These are phyloP conservation scores for Regulus satrapa DNA, from an alignment of 2,113 vertebrate genomes.

Conservation along the genomic window DNA sequence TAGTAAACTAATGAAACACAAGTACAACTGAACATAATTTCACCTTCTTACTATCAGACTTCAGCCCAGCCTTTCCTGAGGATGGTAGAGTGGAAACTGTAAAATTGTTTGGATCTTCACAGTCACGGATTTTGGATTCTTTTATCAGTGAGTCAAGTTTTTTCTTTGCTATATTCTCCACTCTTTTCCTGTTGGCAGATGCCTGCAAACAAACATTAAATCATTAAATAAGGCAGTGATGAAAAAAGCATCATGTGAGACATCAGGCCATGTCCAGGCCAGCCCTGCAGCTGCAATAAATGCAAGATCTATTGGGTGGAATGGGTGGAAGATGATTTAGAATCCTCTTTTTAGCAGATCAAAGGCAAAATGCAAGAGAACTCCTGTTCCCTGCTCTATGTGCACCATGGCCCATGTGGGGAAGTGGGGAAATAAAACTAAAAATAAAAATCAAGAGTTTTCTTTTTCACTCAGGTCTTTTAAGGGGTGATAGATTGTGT, in stretches of 20 bases:
- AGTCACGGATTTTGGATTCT: slow-evolving; percentile 92
- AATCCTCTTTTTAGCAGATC: not conserved
- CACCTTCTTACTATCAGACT: slow-evolving; percentile 71
- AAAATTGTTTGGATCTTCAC: slow-evolving; percentile 90
- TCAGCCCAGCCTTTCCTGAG: slow-evolving; percentile 67
- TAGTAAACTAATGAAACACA: not conserved
- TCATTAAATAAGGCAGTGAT: not conserved
- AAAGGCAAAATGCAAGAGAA: not conserved
- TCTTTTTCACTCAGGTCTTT: not conserved
- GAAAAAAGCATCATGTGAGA: not conserved
- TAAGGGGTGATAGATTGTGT: not conserved
- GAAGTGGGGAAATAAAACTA: not conserved
- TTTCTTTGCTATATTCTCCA: slow-evolving; percentile 93
- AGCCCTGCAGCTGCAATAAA: not conserved
- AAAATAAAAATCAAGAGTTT: not conserved
- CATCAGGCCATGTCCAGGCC: not conserved
- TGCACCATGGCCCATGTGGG: not conserved
- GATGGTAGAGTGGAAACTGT: slow-evolving; percentile 78
- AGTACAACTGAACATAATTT: not conserved
- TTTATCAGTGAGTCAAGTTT: slow-evolving; percentile 94
- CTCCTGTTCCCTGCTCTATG: not conserved
- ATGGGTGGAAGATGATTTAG: not conserved
- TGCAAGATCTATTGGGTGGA: not conserved
- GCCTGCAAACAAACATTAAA: slow-evolving; percentile 72
- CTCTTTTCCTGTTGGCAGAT: slow-evolving; percentile 87